Evolutionary conservation across 2,888 invertebrate species (phyloP), one percentile per base, ranked within the genome.

Genomic region (Catocala sponsa): DNA sequence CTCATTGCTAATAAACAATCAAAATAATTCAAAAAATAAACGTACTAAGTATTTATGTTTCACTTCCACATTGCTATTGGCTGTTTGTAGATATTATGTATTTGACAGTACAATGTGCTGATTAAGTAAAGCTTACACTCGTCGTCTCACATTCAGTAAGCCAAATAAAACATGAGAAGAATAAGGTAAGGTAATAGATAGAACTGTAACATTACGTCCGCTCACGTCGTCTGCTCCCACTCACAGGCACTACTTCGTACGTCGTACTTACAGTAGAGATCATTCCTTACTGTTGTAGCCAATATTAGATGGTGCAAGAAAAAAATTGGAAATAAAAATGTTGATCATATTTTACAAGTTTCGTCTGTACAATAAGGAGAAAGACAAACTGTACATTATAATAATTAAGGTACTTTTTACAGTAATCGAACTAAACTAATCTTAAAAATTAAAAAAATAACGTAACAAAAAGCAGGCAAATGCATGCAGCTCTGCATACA

Each of bases 391-490:
- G 93, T 94, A 94, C 94, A 94, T 90, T 92, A 94, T 82, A 83
- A 78, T 82, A 76, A 57, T 57, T 68, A 87, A 86, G 81, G 88
- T 92, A 94, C 91, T 92, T 91, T 92, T 86, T 94, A 94, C 93
- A 93, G 85, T 90, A 91, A 89, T 89, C 84, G 83, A 92, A 94
- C 93, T 94, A 94, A 94, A 94, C 94, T 94, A 94, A 90, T 89
- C 57, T 83, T 90, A 88, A 90, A 95, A 94, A 95, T 82, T 95
- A 93, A 82, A 84, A 87, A 89, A 87, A 90, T 78, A 95, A 95
- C 95, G 89, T 91, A 95, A 95, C 95, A 94, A 94, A 96, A 95
- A 96, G 96, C 96, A 96, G 96, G 96, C 96, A 96, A 95, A 91
- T 91, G 95, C 96, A 96, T 96, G 96, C 96, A 88, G 94, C 95